Evolutionary conservation across 2,797 vertebrate genomes (phyloP), one percentile per base, ranked within the genome.

Genomic region (Sebastes hubbsi): DNA sequence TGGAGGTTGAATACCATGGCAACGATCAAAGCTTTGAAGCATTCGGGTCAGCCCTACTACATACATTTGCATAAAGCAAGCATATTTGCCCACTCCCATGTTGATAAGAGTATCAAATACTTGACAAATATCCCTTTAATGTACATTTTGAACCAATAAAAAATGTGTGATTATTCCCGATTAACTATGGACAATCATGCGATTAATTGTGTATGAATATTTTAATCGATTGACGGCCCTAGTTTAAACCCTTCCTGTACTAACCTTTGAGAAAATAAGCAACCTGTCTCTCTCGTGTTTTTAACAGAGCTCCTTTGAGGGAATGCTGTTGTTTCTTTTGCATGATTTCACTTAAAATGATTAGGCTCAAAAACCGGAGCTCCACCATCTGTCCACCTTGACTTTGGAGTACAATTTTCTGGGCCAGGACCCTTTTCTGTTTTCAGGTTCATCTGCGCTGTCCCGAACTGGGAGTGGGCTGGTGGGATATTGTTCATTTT

Each of bases 371-470:
- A 78, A 87, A 80, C 78, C 25, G 52, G 77, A 84, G 77, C 88
- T 73, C 78, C 81, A 59, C 93, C 94, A 94, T 95, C 93, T 95
- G 94, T 94, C 94, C 92, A 92, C 88, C 87, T 90, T 91, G 87
- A 94, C 94, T 94, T 91, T 89, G 79, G 78, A 88, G 78, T 59
- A 55, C 71, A 83, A 18, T 88, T 91, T 92, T 87, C 85, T 91
- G 76, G 87, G 89, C 85, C 69, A 86, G 77, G 82, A 76, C 87
- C 83, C 70, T 89, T 60, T 27, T 84, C 30, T 78, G 56, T 83
- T 90, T 91, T 93, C 89, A 92, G 89, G 91, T 95, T 95, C 90
- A 91, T 89, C 87, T 80, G 68, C 83, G 67, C 66, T 87, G 85
- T 92, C 87, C 89, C 89, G 80, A 80, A 92, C 87, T 90, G 88